Conservation (phyloP, 2,888 invertebrate genomes). For the Tholera decimalis region DNA sequence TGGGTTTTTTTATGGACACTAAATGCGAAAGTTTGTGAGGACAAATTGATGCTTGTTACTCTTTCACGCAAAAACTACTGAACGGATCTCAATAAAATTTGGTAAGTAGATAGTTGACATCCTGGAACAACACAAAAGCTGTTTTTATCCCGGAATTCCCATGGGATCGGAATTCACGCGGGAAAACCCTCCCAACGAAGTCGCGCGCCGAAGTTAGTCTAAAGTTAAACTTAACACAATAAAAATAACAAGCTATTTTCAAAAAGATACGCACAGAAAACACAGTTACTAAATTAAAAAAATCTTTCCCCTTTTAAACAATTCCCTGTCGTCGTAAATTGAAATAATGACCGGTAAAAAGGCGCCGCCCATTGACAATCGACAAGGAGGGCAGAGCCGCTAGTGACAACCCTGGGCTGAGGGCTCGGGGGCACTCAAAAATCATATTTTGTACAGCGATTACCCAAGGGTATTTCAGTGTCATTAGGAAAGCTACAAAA, state of each 20-base stretch:
- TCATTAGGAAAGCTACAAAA: constrained; percentile 5
- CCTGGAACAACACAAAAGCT: too few species aligned
- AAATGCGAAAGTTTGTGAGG: too few species aligned
- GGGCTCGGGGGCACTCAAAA: constrained; percentile 28
- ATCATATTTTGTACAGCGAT: constrained; percentile 41
- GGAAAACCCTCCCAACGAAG: too few species aligned
- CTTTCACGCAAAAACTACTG: too few species aligned
- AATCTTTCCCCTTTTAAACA: constrained; percentile 9
- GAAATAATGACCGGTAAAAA: constrained; percentile 20
- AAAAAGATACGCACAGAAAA: not conserved
- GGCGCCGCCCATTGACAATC: constrained; percentile 9
- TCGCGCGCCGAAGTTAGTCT: too few species aligned
- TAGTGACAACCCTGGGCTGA: constrained; percentile 25
- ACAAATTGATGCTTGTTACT: too few species aligned
- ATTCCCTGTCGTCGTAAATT: constrained; percentile 21
- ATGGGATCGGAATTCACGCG: too few species aligned
- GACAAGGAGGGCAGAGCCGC: constrained; percentile 10
- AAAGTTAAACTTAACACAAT: too few species aligned
- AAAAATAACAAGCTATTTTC: not conserved
- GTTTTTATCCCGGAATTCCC: too few species aligned
- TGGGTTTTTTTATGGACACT: too few species aligned
- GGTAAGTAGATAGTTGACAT: too few species aligned
- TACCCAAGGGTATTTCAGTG: constrained; percentile 28
- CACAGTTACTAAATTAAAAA: not conserved
- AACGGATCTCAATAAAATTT: too few species aligned